Evolutionary conservation across 2,888 invertebrate species (phyloP), one percentile per base, ranked within the genome.

Genomic region (Apotomis capreana): DNA sequence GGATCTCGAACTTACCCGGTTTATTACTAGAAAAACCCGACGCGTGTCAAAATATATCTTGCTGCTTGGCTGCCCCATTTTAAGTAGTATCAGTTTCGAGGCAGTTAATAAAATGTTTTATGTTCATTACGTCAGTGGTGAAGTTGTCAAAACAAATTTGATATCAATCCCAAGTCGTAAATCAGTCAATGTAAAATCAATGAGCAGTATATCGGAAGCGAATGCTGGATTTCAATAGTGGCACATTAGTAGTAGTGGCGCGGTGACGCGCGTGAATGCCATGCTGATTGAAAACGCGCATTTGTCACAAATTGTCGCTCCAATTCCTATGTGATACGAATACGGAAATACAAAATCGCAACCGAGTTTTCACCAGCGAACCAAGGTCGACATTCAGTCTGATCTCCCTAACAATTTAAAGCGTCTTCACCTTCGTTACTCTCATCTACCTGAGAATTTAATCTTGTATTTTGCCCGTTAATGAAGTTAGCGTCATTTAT

Each of bases 221-320:
- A 87, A 88, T 89, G 87, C 84, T 88, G 89, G 91, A 90, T 87
- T 90, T 90, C 89, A 89, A 89, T 90, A 86, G 80, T 75, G 81
- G 79, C 82, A 83, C 87, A 89, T 90, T 91, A 90, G 83, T 84
- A 88, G 84, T 86, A 86, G 87, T 87, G 87, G 87, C 79, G 85
- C 83, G 85, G 86, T 87, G 86, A 81, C 84, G 88, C 78, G 86
- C 91, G 91, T 91, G 91, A 89, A 89, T 87, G 87, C 85, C 87
- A 91, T 92, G 84, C 84, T 87, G 89, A 91, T 90, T 89, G 84
- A 83, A 85, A 87, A 87, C 84, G 83, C 85, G 85, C 88, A 87
- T 87, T 86, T 87, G 87, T 84, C 85, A 88, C 88, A 89, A 91
- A 91, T 90, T 89, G 88, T 87, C 85, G 88, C 88, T 89, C 90